Evolutionary conservation across 2,113 vertebrate genomes (phyloP).

Genomic region (Porphyrio hochstetteri): DNA sequence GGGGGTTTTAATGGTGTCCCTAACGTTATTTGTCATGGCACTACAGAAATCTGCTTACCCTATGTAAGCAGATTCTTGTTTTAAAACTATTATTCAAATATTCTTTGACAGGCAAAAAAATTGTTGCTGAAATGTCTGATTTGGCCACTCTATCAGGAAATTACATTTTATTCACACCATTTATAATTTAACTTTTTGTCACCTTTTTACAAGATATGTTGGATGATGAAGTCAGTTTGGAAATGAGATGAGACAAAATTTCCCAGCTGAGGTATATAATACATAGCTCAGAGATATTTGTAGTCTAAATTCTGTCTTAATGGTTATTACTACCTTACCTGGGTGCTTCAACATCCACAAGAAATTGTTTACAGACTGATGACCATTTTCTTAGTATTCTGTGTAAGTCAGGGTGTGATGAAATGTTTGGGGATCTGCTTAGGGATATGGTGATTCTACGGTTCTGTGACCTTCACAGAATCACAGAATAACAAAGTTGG

Average conservation of each 20-base stretch:
- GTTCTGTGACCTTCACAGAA: too few relatives aligned
- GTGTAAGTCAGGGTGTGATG: not conserved
- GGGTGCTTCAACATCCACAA: not conserved
- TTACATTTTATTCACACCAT: not conserved
- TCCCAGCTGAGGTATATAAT: not conserved
- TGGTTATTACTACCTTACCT: not conserved
- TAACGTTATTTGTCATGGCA: not conserved
- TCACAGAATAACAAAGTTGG: too few relatives aligned
- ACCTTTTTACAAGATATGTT: not conserved
- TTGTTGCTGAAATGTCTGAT: not conserved
- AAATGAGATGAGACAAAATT: not conserved
- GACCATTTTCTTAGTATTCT: not conserved
- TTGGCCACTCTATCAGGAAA: not conserved
- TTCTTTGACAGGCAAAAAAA: not conserved
- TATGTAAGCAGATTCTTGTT: not conserved
- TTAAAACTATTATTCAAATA: not conserved
- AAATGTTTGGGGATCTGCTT: not conserved
- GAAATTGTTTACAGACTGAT: not conserved
- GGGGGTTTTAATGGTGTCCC: not conserved
- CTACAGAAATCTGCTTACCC: not conserved
- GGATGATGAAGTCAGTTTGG: not conserved
- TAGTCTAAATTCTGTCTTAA: not conserved
- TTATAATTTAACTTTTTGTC: not conserved
- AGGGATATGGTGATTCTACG: too few relatives aligned
- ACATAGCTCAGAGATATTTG: not conserved